Evolutionary conservation across 2,888 invertebrate genomes (phyloP), one percentile per base, ranked within the genome.

Genomic region (Nycteola revayana): DNA sequence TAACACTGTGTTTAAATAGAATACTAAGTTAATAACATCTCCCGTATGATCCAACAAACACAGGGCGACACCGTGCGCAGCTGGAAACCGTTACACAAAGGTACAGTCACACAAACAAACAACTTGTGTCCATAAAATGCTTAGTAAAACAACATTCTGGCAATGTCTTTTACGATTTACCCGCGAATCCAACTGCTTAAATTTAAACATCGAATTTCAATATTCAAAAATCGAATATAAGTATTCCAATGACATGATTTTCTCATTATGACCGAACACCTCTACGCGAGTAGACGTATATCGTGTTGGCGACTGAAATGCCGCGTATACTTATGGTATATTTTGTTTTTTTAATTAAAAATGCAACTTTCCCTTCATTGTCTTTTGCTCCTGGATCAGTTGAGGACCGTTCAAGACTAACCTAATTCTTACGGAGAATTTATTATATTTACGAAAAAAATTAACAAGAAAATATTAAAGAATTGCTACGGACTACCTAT

Each of bases 311-410:
- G 37, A 50, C 29, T 32, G 42, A 42, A 35, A 42, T 36, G 44
- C 29, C 59, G 62, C 60, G 61, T 63, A 65, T 60, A 62, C 60
- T 59, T 66, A 66, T 47, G 58, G 48, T 62, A 44, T 46, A 49
- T 43, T 44, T 64, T 54, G 58, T 53, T 59, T n/a, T n/a, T n/a
- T 63, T 70, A 67, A 72, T 63, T 57, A 59, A 66, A 82, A 83
- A 86, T 85, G 84, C 86, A 87, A 75, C 72, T 75, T 57, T 81
- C 75, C 83, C 71, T 80, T 82, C 84, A 83, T 81, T 86, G 85
- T 86, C 86, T 87, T 87, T 85, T 85, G 81, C 81, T 85, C 81
- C 75, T 68, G 72, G 75, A 70, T 66, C 75, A 70, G 68, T 73
- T 67, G 73, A 76, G 71, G 75, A 75, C 78, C 75, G 69, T 72